phyloP scores from a whole-genome alignment of 2,113 vertebrate species.

The human region DNA sequence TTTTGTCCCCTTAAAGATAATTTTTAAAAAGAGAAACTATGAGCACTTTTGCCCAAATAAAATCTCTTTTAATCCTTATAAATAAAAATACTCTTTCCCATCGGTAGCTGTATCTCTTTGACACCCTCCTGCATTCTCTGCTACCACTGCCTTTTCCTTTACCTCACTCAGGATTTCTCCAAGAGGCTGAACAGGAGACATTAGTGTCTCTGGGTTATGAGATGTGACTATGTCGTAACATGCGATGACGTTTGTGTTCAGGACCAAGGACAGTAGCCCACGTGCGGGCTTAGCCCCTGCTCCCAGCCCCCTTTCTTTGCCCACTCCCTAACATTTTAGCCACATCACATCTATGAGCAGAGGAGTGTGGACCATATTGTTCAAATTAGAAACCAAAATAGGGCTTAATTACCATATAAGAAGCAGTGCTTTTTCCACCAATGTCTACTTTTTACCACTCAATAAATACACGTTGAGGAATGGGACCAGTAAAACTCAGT shows the following conservation, averaged over 20 bases:
- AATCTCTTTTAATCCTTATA: not conserved
- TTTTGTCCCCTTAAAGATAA: not conserved
- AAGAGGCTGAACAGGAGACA: not conserved
- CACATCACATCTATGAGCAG: not conserved
- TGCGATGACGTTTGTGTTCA: not conserved
- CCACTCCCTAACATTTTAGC: not conserved
- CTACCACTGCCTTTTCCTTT: not conserved
- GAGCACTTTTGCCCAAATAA: not conserved
- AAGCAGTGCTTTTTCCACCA: not conserved
- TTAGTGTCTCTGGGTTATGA: not conserved
- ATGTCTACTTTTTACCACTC: not conserved
- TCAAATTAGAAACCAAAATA: slow-evolving; percentile 4
- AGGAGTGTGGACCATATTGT: not conserved
- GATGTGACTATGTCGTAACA: not conserved
- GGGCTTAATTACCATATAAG: not conserved
- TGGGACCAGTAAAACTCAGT: not conserved
- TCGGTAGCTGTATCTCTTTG: not conserved
- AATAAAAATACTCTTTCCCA: not conserved
- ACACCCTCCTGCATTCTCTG: not conserved
- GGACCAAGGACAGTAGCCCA: slow-evolving; percentile 74
- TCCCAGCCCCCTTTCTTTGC: not conserved
- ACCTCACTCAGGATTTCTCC: not conserved
- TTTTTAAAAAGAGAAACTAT: not conserved
- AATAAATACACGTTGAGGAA: not conserved
- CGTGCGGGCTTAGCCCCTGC: accelerated